phyloP scores from a whole-genome alignment of 2,113 vertebrate genomes.

The Isichthys henryi region DNA sequence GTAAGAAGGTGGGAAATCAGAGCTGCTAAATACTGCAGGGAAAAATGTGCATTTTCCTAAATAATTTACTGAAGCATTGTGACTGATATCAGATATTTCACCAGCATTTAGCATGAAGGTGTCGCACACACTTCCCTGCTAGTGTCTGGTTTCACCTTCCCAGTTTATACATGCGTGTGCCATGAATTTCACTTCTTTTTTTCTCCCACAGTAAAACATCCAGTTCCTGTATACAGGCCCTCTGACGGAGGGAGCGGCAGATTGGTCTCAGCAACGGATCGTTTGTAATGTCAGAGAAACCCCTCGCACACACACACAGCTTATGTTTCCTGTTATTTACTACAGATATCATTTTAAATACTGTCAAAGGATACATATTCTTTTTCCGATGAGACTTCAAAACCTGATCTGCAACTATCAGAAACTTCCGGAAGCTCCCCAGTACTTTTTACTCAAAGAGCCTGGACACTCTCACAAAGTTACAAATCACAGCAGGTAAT shows the following conservation, averaged over 20 bases:
- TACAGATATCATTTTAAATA: background rate
- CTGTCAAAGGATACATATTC: background rate
- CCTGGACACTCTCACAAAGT: background rate
- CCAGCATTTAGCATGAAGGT: background rate
- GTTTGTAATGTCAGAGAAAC: background rate
- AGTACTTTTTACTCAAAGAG: background rate
- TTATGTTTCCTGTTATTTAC: background rate
- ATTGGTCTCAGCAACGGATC: background rate
- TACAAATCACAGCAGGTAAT: background rate
- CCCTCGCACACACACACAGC: background rate
- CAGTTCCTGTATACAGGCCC: background rate
- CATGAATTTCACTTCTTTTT: background rate
- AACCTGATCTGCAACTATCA: background rate
- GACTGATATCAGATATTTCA: background rate
- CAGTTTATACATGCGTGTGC: background rate
- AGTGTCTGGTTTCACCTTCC: background rate
- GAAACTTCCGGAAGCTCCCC: background rate
- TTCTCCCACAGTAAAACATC: background rate
- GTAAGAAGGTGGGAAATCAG: background rate
- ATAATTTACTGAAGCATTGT: background rate
- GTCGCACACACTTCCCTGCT: background rate
- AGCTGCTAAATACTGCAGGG: background rate
- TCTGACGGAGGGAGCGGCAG: background rate
- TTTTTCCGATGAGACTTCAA: background rate
- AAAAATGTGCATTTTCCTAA: background rate